Evolutionary conservation across 2,113 vertebrate species (phyloP), one percentile per base, ranked within the genome.

Genomic region (Mormoops blainvillei): DNA sequence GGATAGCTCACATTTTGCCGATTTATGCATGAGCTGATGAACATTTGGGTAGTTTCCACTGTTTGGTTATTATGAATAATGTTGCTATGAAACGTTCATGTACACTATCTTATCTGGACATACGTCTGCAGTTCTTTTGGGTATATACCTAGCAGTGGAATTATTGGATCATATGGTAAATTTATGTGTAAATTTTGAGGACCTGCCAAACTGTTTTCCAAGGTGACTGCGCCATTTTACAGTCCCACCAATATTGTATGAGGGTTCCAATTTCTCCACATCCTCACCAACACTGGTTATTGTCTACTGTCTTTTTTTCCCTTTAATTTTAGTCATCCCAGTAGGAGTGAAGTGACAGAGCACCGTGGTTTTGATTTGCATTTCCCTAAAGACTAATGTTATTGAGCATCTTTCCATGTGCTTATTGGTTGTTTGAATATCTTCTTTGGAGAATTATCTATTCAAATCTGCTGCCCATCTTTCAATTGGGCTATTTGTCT

Each of bases 361-460:
- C 74, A n/a, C 16, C n/a, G 45, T 50, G 74, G 45, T 77, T 77
- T 77, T 50, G 74, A 77, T 77, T 77, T 50, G 45, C 45, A 50
- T 50, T n/a, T 77, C 31, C 74, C 74, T 77, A 12, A 3, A 22
- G 45, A 77, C 74, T 77, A 77, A 77, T 77, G 18, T 31, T 52
- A 52, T 50, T 77, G 45, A 50, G 16, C 18, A 50, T 70, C 68
- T 94, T 93, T 52, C 67, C 36, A 63, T 68, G 12, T 89, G 77
- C 50, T 74, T 78, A 63, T 38, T 16, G 38, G 65, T 83, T 41
- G 36, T 92, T 83, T 90, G 70, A 71, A 24, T 73, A 73, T 41
- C 26, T 65, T 83, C 70, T 92, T 84, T 90, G 61, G 28, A 94
- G 74, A 92, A 78, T 83, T 71, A 58, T 68, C 85, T 87, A 70